Evolutionary conservation across 2,888 invertebrate genomes (phyloP), one percentile per base, ranked within the genome.

Genomic region (Macrophya annulata): DNA sequence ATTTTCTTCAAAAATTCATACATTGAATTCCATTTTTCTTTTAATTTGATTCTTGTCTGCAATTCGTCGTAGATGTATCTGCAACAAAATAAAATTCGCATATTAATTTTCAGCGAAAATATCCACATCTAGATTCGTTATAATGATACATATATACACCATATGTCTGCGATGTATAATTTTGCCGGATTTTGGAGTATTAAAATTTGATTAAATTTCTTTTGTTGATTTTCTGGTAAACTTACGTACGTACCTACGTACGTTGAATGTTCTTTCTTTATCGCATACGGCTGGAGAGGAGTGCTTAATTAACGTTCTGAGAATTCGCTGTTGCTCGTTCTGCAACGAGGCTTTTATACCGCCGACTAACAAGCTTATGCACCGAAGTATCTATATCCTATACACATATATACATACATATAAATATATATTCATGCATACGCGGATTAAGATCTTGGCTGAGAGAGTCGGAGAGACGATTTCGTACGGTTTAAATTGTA

Each of bases 401-500:
- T 3, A 31, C 3, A 93, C 93, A 93, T 93, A 93, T 92, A 92
- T 17, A 91, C 90, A 90, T 91, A 90, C 1, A 37, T 68, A 68
- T 17, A 62, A 0, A 10, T 31, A 17, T 37, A 68, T 68, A 68
- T 68, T 68, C 68, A 37, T 68, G 55, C 68, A 37, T 68, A n/a
- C n/a, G 25, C 68, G 68, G 68, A 68, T 68, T 68, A 68, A 68
- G 68, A 68, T 31, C 68, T 68, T 37, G 37, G 68, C 17, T 9
- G 68, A 12, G n/a, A 12, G 12, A 48, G 48, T 4, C 12, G 55
- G 55, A 55, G 55, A 55, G 55, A 55, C 55, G 55, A 55, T 37
- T 8, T 31, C 68, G 15, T 17, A 17, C 10, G 15, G 68, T 68
- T 68, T 68, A 68, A 68, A 68, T 68, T 37, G 68, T 17, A 15